Evolutionary conservation across 2,113 vertebrate genomes (phyloP).

Genomic region (Ellobius talpinus): DNA sequence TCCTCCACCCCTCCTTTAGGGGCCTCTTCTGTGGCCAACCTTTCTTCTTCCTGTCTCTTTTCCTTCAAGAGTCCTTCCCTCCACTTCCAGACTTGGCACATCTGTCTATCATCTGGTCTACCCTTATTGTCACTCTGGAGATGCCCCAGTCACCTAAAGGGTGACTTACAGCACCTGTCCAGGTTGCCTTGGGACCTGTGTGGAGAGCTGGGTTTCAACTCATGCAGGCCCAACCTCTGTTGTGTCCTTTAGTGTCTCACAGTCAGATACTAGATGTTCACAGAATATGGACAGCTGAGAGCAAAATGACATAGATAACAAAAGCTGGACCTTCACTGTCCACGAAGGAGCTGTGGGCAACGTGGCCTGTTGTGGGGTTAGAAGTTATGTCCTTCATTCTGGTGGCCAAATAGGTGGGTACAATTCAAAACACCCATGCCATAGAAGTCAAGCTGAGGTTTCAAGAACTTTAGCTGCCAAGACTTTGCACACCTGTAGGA

Average conservation of each 20-base stretch:
- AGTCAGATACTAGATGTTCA: not conserved
- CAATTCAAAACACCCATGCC: not conserved
- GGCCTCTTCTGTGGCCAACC: too few species aligned
- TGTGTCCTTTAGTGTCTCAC: too few species aligned
- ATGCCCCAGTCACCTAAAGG: too few species aligned
- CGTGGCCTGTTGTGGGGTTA: not conserved
- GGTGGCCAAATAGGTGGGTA: not conserved
- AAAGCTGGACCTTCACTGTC: not conserved
- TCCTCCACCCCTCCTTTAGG: not conserved
- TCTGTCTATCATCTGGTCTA: not conserved
- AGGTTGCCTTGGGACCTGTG: accelerated
- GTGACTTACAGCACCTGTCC: accelerated
- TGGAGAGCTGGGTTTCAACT: not conserved
- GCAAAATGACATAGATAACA: accelerated
- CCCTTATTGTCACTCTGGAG: not conserved
- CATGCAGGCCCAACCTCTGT: accelerated
- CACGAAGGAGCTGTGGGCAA: not conserved
- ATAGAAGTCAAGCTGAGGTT: not conserved
- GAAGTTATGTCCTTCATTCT: not conserved
- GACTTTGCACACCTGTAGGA: not conserved
- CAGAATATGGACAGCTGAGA: not conserved
- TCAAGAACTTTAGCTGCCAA: not conserved
- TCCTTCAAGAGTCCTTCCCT: not conserved
- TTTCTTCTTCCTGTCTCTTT: not conserved
- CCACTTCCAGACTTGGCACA: not conserved